Percentiles rank a stretch among this genome's conserved stretches.
Evolutionary conservation across 2,113 vertebrate genomes (phyloP).

Genomic region (Phaethornis superciliosus): DNA sequence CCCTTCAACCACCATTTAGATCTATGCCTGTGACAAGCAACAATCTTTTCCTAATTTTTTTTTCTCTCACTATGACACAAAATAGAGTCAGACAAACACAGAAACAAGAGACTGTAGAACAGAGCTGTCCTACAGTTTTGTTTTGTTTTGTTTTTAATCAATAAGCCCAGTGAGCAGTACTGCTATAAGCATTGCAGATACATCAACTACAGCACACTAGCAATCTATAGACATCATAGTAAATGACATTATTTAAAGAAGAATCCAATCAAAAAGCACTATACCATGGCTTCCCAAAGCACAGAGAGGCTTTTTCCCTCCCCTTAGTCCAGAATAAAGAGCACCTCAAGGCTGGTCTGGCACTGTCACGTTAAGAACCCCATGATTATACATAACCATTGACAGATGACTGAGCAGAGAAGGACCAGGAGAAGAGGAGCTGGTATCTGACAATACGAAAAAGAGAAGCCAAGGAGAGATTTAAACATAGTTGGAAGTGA

Average conservation of each 20-base stretch:
- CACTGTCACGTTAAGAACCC: neutral
- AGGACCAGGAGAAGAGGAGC: neutral
- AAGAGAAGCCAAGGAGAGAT: neutral
- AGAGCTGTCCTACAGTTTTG: neutral
- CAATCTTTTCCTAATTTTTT: neutral
- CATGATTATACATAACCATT: neutral
- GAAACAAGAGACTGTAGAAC: neutral
- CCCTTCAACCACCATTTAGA: neutral
- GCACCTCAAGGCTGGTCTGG: neutral
- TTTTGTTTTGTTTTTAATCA: constrained; percentile 27
- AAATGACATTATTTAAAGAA: neutral
- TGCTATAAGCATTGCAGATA: neutral
- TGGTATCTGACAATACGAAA: neutral
- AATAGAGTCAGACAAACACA: neutral
- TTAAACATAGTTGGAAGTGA: constrained; percentile 7
- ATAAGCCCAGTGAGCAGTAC: neutral
- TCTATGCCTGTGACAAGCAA: neutral
- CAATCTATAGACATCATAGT: neutral
- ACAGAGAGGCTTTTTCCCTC: neutral
- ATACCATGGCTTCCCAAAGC: neutral
- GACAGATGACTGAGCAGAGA: neutral
- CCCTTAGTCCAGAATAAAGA: neutral
- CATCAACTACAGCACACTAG: neutral
- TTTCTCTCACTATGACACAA: neutral
- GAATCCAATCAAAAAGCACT: neutral